phyloP scores from a whole-genome alignment of 2,113 vertebrate genomes.

The Pteropus alecto region DNA sequence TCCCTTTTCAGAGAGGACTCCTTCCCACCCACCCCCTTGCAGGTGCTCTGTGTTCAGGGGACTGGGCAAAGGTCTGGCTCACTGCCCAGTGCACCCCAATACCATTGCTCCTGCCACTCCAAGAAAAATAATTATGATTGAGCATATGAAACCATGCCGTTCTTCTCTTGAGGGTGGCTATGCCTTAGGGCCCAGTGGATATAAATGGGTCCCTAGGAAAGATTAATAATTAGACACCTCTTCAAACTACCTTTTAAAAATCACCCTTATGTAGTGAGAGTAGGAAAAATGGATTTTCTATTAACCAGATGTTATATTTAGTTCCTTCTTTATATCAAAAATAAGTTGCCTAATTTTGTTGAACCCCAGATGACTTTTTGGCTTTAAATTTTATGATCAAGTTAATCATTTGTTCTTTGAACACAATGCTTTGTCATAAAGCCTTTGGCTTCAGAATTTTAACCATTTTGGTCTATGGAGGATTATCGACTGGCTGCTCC shows the following conservation, averaged over 20 bases:
- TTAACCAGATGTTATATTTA: neutral
- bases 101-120: neutral
- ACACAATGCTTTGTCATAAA: neutral
- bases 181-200: neutral
- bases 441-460: neutral
- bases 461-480: neutral
- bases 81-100: neutral
- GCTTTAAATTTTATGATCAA: neutral
- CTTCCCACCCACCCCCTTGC: neutral
- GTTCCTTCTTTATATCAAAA: neutral
- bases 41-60: neutral
- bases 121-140: neutral
- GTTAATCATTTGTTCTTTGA: neutral
- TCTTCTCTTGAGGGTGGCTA: neutral
- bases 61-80: neutral
- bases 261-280: neutral
- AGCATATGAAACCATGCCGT: neutral
- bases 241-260: neutral
- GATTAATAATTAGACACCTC: neutral
- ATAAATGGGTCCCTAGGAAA: neutral
- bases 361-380: neutral
- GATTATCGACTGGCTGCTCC: neutral
- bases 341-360: neutral
- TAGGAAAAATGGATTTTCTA: neutral
- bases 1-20: neutral